Evolutionary conservation across 1,140 invertebrate genomes (phyloP).

Genomic region (Bombyx mandarina): DNA sequence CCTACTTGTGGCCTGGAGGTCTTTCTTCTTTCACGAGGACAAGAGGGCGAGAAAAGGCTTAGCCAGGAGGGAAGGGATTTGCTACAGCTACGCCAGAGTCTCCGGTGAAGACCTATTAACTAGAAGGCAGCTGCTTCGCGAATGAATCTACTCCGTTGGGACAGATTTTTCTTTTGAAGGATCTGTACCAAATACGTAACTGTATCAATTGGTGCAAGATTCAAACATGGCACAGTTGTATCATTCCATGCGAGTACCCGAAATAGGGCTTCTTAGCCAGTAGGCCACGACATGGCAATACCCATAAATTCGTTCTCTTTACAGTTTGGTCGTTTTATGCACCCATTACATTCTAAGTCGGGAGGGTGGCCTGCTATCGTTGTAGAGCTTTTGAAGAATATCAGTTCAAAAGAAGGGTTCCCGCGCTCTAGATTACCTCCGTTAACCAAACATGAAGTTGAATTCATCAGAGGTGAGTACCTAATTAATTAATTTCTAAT

Average conservation of each 20-base stretch:
- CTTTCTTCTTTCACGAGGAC: no score
- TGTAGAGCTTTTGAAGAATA: conserved; percentile 34
- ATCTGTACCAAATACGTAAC: neutral
- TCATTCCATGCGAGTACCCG: neutral
- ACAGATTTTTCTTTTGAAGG: neutral
- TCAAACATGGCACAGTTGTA: neutral
- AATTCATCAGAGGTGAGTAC: conserved; percentile 28
- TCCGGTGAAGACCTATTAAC: no score
- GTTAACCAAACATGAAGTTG: conserved; percentile 45
- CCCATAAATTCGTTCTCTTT: conserved; percentile 6
- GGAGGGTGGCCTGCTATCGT: conserved; percentile 52
- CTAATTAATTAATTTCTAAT: neutral
- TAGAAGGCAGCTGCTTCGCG: no score
- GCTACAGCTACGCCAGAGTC: no score
- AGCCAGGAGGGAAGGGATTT: no score
- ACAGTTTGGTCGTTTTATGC: conserved; percentile 20
- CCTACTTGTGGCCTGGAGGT: no score
- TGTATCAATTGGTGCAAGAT: neutral
- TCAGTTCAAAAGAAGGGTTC: conserved; percentile 48
- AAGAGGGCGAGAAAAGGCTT: no score
- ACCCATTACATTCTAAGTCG: conserved; percentile 67
- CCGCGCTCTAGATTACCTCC: conserved; percentile 37
- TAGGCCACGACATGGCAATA: no score
- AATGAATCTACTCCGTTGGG: no score
- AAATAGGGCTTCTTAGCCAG: no score